phyloP scores from a whole-genome alignment of 1,140 invertebrate species.

The Euborellia annulipes region DNA sequence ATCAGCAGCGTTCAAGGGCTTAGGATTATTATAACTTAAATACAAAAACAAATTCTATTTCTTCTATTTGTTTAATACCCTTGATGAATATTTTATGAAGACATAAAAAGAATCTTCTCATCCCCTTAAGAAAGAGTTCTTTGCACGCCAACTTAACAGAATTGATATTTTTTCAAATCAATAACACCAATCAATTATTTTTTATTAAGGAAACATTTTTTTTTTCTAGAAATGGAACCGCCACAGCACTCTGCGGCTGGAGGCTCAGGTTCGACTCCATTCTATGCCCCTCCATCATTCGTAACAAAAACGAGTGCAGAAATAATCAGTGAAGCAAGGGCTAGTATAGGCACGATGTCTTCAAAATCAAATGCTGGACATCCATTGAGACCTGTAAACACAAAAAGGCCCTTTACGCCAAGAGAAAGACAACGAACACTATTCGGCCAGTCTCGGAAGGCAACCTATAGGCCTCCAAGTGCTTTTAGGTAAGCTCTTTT shows the following conservation, averaged over 20 bases:
- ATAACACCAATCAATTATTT: no score
- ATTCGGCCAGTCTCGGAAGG: slow-evolving; percentile 38
- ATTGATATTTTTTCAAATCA: no score
- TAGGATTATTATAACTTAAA: no score
- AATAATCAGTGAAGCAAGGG: slow-evolving; percentile 61
- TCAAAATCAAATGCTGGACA: slow-evolving; percentile 12
- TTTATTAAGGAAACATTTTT: background rate
- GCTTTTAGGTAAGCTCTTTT: slow-evolving; percentile 45
- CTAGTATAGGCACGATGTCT: slow-evolving; percentile 26
- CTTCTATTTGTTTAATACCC: no score
- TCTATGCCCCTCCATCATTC: slow-evolving; percentile 29
- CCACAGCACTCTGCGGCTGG: background rate
- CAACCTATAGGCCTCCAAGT: slow-evolving; percentile 52
- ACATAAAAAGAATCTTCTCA: no score
- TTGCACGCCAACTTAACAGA: no score
- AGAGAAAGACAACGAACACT: slow-evolving; percentile 53
- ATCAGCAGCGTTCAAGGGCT: no score
- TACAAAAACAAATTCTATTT: no score
- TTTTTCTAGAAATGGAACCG: background rate
- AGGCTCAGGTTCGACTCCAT: slow-evolving; percentile 16
- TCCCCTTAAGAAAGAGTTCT: no score
- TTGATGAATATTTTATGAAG: no score
- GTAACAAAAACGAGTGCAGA: slow-evolving; percentile 49
- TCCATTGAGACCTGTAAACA: slow-evolving; percentile 36
- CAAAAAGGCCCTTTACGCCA: slow-evolving; percentile 63